Evolutionary conservation across 1,140 invertebrate genomes (phyloP).

Genomic region (Cydia pomonella): DNA sequence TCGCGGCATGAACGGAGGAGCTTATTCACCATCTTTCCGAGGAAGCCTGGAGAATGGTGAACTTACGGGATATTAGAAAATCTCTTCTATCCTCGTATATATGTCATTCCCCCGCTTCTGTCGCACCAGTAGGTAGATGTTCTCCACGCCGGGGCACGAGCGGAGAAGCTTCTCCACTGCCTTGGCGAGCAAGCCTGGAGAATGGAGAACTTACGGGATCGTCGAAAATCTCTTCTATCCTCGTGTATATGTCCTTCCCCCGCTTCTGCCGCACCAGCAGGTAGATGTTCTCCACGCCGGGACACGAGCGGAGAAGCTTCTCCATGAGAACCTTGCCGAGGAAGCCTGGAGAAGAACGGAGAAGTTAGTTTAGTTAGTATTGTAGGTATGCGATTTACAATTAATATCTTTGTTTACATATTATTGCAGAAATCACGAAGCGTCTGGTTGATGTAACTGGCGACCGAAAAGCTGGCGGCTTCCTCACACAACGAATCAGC

Average conservation of each 20-base stretch:
- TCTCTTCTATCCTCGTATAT: conserved; percentile 84
- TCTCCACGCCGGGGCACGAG: conserved; percentile 87
- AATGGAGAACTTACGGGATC: conserved; percentile 82
- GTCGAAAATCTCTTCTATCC: conserved; percentile 86
- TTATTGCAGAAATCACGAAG: too few relatives aligned
- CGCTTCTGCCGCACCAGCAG: conserved; percentile 90
- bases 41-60: too few relatives aligned
- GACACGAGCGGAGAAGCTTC: conserved; percentile 90
- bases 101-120: conserved; percentile 90
- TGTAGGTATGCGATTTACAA: too few relatives aligned
- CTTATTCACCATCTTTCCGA: too few relatives aligned
- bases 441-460: too few relatives aligned
- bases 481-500: too few relatives aligned
- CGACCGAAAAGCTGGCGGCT: too few relatives aligned
- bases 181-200: neutral
- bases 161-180: conserved; percentile 58
- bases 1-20: too few relatives aligned
- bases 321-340: conserved; percentile 85
- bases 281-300: conserved; percentile 87
- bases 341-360: conserved; percentile 64
- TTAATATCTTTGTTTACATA: too few relatives aligned
- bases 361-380: too few relatives aligned
- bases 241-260: conserved; percentile 86
- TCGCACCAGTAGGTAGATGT: conserved; percentile 89
- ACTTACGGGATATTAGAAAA: too few relatives aligned